A percentile compares a stretch with the other conserved stretches of the same genome.
Evolutionary conservation across 2,797 vertebrate species (phyloP).

Genomic region (Otus scops): DNA sequence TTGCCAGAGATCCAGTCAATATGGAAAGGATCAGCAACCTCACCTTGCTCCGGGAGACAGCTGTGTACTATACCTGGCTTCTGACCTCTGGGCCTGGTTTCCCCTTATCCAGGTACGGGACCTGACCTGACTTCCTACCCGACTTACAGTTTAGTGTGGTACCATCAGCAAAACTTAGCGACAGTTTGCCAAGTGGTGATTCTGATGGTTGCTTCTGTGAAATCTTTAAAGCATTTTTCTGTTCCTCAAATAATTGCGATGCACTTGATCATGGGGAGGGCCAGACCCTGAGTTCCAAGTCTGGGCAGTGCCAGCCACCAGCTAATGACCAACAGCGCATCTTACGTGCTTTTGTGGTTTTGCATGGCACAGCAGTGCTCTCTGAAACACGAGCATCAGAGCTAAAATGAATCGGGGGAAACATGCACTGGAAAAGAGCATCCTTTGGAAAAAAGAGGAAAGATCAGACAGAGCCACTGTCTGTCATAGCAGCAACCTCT

Average conservation of each 20-base stretch:
- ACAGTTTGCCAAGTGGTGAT: neutral
- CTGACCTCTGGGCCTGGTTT: slow-evolving; percentile 21
- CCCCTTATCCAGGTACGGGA: neutral
- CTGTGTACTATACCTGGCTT: slow-evolving; percentile 21
- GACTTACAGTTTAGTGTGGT: neutral
- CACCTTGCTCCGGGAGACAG: slow-evolving; percentile 3
- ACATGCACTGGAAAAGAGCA: accelerated
- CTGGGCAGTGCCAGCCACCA: neutral
- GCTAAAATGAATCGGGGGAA: neutral
- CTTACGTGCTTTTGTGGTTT: neutral
- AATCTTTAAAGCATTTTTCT: neutral
- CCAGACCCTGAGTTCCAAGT: no score
- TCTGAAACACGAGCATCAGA: neutral
- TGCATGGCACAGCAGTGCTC: neutral
- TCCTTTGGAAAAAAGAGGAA: neutral
- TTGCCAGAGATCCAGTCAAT: slow-evolving; percentile 4
- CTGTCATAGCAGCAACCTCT: neutral
- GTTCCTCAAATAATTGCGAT: neutral
- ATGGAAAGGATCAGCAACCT: slow-evolving; percentile 17
- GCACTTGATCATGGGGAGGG: neutral
- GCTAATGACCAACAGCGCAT: neutral
- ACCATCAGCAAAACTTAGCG: no score
- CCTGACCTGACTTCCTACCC: neutral
- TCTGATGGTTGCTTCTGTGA: neutral
- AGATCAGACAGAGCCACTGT: neutral